Conservation (phyloP, 2,797 vertebrate species). For the Chaetophractus vellerosus region DNA sequence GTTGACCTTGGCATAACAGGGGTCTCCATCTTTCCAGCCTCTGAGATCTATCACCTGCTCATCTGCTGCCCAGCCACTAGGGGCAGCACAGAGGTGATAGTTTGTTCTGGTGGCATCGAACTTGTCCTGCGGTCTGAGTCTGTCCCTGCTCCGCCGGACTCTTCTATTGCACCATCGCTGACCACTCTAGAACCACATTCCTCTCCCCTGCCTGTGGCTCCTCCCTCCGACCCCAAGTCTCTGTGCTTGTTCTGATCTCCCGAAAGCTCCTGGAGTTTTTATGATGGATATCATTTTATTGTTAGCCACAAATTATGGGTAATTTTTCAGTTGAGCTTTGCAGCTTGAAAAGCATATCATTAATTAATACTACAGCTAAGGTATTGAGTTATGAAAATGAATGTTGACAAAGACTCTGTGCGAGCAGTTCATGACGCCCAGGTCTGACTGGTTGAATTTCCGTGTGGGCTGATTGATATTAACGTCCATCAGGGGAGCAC, state of each 20-base stretch:
- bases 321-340: conserved; percentile 60
- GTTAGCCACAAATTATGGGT: conserved; percentile 18
- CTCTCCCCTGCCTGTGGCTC: not conserved
- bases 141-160: not conserved
- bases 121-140: not conserved
- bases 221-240: not conserved
- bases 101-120: not conserved
- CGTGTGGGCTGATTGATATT: conserved; percentile 41
- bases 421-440: not conserved
- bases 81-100: not conserved
- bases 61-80: not conserved
- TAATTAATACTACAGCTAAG: conserved; percentile 61
- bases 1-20: not conserved
- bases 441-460: conserved; percentile 39
- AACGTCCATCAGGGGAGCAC: not conserved
- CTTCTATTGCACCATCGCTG: not conserved
- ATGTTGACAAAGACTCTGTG: conserved; percentile 1
- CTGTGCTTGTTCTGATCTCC: conserved; percentile 17
- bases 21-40: not conserved
- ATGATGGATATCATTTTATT: conserved; percentile 36
- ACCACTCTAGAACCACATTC: not conserved
- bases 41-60: not conserved
- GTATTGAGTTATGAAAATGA: conserved; percentile 10
- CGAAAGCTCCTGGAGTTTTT: conserved; percentile 26
- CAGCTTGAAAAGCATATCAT: not conserved